These are phyloP conservation scores for Turritopsis dohrnii DNA, from an alignment of 30 jellyfish, hydroid and myxozoan species.

Conservation along the genomic window DNA sequence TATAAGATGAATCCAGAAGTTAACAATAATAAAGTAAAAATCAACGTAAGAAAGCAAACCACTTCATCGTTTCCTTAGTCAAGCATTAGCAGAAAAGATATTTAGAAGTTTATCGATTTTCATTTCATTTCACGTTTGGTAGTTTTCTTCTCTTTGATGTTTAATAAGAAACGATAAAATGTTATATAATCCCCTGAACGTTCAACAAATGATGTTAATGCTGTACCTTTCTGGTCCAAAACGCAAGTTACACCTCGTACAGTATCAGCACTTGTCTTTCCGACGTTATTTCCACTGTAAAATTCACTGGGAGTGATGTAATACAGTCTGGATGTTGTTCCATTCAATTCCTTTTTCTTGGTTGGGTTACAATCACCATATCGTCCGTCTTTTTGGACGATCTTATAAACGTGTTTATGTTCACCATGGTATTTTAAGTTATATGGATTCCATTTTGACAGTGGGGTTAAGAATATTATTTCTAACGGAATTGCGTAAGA, in stretches of 20 bases:
- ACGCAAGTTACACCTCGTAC: slow-evolving; percentile 66
- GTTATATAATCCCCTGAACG: neutral
- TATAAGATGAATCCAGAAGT: no score
- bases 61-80: no score
- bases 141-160: no score
- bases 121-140: no score
- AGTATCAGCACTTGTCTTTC: slow-evolving; percentile 71
- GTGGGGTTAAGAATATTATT: slow-evolving; percentile 80
- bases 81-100: no score
- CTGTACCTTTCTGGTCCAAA: slow-evolving; percentile 37
- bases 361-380: slow-evolving; percentile 51
- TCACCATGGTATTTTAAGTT: slow-evolving; percentile 71
- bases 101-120: no score
- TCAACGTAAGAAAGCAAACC: no score
- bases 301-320: slow-evolving; percentile 72
- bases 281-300: slow-evolving; percentile 45
- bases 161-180: neutral
- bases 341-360: slow-evolving; percentile 44
- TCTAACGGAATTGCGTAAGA: slow-evolving; percentile 93
- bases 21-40: no score
- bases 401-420: slow-evolving; percentile 29
- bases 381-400: slow-evolving; percentile 39
- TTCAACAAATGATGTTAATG: no score
- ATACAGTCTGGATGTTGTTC: slow-evolving; percentile 71
- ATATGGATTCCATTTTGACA: slow-evolving; percentile 83